phyloP scores from a whole-genome alignment of 2,113 vertebrate species.

The Hemichromis elongatus region DNA sequence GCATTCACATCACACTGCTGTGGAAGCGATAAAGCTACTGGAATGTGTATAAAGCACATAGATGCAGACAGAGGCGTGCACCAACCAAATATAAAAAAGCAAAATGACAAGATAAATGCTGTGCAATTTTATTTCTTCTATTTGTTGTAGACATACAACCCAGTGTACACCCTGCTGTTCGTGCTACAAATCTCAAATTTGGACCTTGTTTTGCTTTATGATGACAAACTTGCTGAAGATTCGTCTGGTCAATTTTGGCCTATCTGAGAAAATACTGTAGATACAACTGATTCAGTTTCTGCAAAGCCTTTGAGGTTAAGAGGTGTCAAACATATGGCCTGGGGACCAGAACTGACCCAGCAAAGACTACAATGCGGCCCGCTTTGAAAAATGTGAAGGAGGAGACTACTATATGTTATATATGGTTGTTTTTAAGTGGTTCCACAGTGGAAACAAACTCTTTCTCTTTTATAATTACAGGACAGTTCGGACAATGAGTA shows the following conservation, averaged over 20 bases:
- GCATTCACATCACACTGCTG: background rate
- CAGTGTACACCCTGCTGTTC: background rate
- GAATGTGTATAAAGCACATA: background rate
- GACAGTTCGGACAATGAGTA: background rate
- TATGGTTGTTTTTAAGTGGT: background rate
- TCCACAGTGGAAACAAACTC: background rate
- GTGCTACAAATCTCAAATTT: background rate
- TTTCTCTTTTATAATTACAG: background rate
- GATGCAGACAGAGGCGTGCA: background rate
- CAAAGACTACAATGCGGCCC: background rate
- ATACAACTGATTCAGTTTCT: background rate
- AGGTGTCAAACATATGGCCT: background rate
- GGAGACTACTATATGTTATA: background rate
- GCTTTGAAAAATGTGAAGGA: too few species aligned
- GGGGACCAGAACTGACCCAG: background rate
- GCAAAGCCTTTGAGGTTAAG: accelerated
- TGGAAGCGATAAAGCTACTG: background rate
- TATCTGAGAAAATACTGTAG: too few species aligned
- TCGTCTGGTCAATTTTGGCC: accelerated
- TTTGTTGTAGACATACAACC: background rate
- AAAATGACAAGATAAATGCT: background rate
- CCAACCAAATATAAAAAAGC: background rate
- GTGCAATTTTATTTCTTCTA: background rate
- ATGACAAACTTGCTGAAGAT: background rate
- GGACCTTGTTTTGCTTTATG: background rate